These are phyloP conservation scores for Rhopalosiphum padi DNA, from an alignment of 1,140 invertebrate genomes.

Conservation along the genomic window DNA sequence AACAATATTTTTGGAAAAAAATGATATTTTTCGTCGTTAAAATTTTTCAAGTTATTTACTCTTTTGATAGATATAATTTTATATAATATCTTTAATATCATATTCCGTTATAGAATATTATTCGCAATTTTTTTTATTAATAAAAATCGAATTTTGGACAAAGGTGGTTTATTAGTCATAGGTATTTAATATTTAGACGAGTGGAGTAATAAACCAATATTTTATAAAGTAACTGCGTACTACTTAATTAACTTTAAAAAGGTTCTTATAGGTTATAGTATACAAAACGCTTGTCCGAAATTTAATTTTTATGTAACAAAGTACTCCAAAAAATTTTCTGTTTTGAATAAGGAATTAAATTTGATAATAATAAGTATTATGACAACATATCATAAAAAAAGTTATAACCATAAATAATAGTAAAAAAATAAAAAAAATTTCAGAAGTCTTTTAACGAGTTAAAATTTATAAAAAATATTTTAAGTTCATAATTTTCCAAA, in stretches of 20 bases:
- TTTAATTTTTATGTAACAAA: background rate
- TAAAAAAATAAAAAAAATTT: too few species aligned
- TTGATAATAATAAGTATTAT: too few species aligned
- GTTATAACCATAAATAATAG: too few species aligned
- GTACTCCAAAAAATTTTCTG: background rate
- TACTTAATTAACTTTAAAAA: background rate
- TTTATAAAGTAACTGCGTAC: background rate
- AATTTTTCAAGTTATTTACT: too few species aligned
- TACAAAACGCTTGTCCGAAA: background rate
- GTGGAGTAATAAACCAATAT: background rate
- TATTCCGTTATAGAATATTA: background rate
- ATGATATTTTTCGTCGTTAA: too few species aligned
- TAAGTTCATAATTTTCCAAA: too few species aligned
- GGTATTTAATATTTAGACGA: background rate
- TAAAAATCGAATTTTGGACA: background rate
- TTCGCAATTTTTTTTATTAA: background rate
- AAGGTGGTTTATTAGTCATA: background rate
- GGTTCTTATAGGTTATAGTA: background rate
- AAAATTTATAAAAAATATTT: background rate
- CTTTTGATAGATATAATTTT: too few species aligned
- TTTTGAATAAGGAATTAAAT: background rate
- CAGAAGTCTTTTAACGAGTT: too few species aligned
- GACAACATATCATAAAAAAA: too few species aligned
- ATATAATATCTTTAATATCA: background rate
- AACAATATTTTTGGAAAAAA: too few species aligned